Base-by-base conservation (phyloP, 1,140 invertebrate species). In the Alviniconcha marisindica region DNA sequence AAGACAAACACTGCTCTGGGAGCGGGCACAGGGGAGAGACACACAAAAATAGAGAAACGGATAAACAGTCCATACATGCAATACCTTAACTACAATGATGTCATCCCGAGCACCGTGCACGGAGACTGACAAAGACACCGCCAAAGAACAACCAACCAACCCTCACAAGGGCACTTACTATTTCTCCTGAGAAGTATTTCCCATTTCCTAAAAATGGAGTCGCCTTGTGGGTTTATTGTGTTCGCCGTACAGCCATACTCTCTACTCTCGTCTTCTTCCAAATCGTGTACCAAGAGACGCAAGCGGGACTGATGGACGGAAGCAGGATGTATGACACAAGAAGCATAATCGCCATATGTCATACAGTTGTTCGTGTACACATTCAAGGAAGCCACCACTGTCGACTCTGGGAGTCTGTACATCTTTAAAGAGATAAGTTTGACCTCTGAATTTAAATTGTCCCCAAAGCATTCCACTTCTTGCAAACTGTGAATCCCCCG, bases 401-500 rank as follows among this genome's bases (percentile, higher is more conserved):
- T 28, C 36, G 38, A 42, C 4, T 80, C 60, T 10, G 78, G 36
- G 4, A 44, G n/a, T 28, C 42, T 63, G 28, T 33, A 40, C 36
- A 80, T 24, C 36, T 40, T 80, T 5, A 80, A 44, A 2, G 78
- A 80, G 1, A 80, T 44, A 18, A 80, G 38, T 66, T 80, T 80
- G 24, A 66, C 56, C 36, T 80, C 78, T 10, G 56, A 0, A 33
- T 63, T 66, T 38, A 80, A 44, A 31, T 80, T 36, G 10, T 12
- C 78, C 12, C 78, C 78, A 44, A 7, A 80, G n/a, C 78, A 80
- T 80, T 80, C 78, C 78, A 80, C 36, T 63, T 80, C 78, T 60
- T 80, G 78, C 33, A 80, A 28, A 60, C 33, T 60, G 5, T 44
- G 78, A 31, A 80, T 66, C 2, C 78, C 78, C 28, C 78, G 78